phyloP scores from a whole-genome alignment of 2,797 vertebrate genomes.

The Anas flavirostris region DNA sequence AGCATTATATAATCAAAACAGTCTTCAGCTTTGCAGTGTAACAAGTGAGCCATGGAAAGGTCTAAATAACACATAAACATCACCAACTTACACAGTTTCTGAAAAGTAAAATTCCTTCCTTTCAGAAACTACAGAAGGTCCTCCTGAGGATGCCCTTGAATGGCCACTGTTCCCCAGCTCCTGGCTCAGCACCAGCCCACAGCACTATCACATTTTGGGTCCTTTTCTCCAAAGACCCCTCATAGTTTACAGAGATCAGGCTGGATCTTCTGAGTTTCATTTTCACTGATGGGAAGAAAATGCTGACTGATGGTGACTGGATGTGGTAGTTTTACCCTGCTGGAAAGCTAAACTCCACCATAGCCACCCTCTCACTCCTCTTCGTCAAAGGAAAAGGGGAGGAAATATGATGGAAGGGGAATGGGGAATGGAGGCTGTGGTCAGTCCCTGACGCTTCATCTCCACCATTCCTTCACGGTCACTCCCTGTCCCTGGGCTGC shows the following conservation, averaged over 20 bases:
- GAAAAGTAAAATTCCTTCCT: background rate
- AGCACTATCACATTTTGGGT: background rate
- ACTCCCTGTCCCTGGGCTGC: no score
- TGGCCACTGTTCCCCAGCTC: background rate
- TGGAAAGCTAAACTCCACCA: no score
- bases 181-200: background rate
- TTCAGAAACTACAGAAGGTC: background rate
- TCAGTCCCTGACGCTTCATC: no score
- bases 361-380: no score
- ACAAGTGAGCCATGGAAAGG: background rate
- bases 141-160: background rate
- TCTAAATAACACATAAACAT: background rate
- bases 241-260: background rate
- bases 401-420: no score
- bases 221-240: background rate
- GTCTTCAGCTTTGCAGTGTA: background rate
- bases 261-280: background rate
- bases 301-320: background rate
- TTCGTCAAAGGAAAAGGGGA: no score
- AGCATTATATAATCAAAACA: background rate
- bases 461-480: no score
- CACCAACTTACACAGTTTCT: background rate
- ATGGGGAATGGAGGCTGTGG: no score
- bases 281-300: background rate
- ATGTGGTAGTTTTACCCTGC: no score